Conservation (phyloP, 2,113 vertebrate genomes). For the Chaetodon auriga region DNA sequence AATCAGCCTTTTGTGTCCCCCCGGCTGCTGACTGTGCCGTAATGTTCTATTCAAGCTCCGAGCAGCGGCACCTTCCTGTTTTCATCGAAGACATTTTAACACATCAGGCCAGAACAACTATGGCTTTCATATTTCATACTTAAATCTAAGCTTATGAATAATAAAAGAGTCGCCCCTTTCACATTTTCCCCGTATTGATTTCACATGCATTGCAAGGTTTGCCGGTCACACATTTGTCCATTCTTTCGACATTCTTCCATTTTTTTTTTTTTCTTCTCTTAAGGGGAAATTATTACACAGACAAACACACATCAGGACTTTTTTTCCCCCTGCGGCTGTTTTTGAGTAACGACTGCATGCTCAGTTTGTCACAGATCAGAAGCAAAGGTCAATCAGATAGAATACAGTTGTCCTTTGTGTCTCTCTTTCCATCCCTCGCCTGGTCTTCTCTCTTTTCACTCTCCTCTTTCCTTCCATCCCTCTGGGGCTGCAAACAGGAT, state of each 20-base stretch:
- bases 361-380: conserved; percentile 60
- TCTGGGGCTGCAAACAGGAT: conserved; percentile 50
- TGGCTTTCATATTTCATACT: conserved; percentile 67
- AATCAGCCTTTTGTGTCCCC: conserved; percentile 64
- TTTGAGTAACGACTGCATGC: conserved; percentile 55
- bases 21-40: conserved; percentile 42
- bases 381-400: conserved; percentile 61
- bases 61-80: conserved; percentile 53
- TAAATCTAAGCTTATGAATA: conserved; percentile 61
- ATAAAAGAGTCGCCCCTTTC: conserved; percentile 38
- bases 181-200: conserved; percentile 63
- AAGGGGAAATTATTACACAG: conserved; percentile 44
- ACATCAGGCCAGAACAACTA: conserved; percentile 57
- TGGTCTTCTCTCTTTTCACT: conserved; percentile 54
- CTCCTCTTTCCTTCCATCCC: conserved; percentile 34
- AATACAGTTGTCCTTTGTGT: conserved; percentile 72
- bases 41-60: conserved; percentile 70
- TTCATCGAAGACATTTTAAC: conserved; percentile 68
- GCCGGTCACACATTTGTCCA: conserved; percentile 48
- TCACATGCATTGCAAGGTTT: conserved; percentile 65
- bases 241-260: conserved; percentile 53
- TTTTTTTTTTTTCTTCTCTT: conserved; percentile 32
- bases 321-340: conserved; percentile 35
- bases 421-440: conserved; percentile 60
- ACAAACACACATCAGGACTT: conserved; percentile 33